Evolutionary conservation across 2,113 vertebrate genomes (phyloP).

Genomic region (Microtus ochrogaster): DNA sequence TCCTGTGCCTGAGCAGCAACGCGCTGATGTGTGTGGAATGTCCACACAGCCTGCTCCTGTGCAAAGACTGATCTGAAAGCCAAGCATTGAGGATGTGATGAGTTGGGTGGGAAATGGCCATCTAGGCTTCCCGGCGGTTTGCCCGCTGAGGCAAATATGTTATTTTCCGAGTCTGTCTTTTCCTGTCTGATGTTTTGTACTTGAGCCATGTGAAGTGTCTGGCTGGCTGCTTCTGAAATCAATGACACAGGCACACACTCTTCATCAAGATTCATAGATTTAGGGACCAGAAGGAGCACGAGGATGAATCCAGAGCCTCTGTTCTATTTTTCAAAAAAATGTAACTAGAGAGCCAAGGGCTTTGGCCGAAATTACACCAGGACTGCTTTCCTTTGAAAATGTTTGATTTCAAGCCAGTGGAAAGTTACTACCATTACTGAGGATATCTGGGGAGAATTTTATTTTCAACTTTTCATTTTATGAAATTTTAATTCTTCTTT

Average conservation of each 20-base stretch:
- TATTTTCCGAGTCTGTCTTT: slow-evolving; percentile 21
- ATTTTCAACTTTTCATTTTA: slow-evolving; percentile 26
- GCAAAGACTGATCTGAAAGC: slow-evolving; percentile 8
- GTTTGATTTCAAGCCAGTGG: neutral
- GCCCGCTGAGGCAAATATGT: neutral
- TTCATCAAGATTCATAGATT: slow-evolving; percentile 29
- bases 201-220: slow-evolving; percentile 18
- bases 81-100: neutral
- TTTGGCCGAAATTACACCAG: neutral
- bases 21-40: neutral
- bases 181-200: neutral
- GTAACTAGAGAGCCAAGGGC: neutral
- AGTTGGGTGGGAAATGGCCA: neutral
- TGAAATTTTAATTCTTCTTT: neutral
- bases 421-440: neutral
- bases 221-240: slow-evolving; percentile 12
- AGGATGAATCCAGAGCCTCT: slow-evolving; percentile 27
- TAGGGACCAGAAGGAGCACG: neutral
- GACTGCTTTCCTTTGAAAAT: neutral
- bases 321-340: slow-evolving; percentile 51
- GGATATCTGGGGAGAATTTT: neutral
- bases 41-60: neutral
- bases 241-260: neutral
- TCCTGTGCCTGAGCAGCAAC: neutral
- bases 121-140: neutral